Base-by-base conservation (phyloP, 1,140 invertebrate species). In the Periplaneta americana region DNA sequence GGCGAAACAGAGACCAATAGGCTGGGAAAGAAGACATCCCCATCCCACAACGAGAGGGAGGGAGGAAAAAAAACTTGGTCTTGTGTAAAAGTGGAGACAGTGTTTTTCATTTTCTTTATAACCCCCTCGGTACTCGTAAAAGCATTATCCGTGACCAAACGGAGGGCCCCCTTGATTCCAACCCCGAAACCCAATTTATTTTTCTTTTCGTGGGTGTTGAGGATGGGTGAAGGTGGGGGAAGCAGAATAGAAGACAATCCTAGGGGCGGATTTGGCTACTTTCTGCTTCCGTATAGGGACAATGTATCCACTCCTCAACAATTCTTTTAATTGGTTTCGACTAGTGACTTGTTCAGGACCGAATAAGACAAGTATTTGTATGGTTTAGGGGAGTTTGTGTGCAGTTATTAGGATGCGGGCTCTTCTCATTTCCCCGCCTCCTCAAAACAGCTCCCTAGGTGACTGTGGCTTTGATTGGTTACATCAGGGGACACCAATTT, bases 21-120 rank as follows among this genome's bases (percentile, higher is more conserved):
- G 48, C 48, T 66, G 48, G n/a, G 28, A n/a, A n/a, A n/a, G 48
- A 66, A n/a, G 48, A n/a, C 11, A 66, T n/a, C 2, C 48, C 10
- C 48, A 66, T 11, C n/a, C 48, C 13, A 6, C 48, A 9, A 9
- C 3, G 8, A 78, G 15, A 75, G 74, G 28, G 28, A 18, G 28
- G 10, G 28, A 31, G 34, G 15, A 78, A 39, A 78, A 78, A 78
- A 37, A 77, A 78, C 35, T 31, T 37, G 39, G 39, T 37, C 79
- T 80, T 74, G 79, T 80, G 79, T 80, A 80, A 80, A 80, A 86
- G 88, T 87, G 87, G 86, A 85, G 84, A 82, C 80, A 81, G 90
- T 94, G 93, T 94, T 94, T 94, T 94, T 94, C 93, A 94, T 94
- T 94, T 94, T 94, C 93, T 94, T 94, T 93, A 94, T 93, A 92